Evolutionary conservation across 2,797 vertebrate genomes (phyloP).

Genomic region (Amblyopsis hoosieri): DNA sequence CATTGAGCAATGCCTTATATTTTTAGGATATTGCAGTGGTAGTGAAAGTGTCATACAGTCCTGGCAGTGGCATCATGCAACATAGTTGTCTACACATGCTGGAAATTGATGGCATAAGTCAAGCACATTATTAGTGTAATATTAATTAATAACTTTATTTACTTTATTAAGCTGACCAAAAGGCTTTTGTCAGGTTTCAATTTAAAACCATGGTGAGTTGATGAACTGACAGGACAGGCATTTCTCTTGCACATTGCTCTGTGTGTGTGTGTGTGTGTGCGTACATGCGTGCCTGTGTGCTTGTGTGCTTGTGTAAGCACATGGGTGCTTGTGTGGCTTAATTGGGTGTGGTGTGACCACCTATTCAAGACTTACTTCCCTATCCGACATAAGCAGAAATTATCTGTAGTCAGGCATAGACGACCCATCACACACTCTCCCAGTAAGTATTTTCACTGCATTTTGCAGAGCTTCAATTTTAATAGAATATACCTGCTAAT

Average conservation of each 20-base stretch:
- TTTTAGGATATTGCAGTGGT: conserved; percentile 21
- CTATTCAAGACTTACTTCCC: conserved; percentile 66
- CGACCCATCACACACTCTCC: no score
- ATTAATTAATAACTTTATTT: neutral
- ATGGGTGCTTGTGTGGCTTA: conserved; percentile 2
- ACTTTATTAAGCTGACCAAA: neutral
- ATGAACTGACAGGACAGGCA: conserved; percentile 20
- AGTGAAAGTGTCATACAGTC: conserved; percentile 4
- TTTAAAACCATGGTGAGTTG: neutral
- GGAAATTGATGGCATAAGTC: neutral
- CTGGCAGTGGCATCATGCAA: neutral
- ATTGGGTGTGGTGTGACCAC: conserved; percentile 53
- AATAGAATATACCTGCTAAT: no score
- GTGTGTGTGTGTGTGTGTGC: neutral
- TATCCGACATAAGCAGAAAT: conserved; percentile 48
- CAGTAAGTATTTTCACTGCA: no score
- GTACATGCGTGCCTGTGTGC: conserved; percentile 19
- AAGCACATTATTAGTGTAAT: neutral
- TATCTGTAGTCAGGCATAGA: conserved; percentile 32
- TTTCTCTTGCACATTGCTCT: conserved; percentile 20
- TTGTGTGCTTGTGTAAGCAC: conserved; percentile 15
- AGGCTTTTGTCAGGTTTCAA: conserved; percentile 4
- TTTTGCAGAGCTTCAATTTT: no score
- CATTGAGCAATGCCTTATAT: conserved; percentile 39
- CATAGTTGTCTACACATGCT: neutral